phyloP scores from a whole-genome alignment of 2,797 vertebrate species.

The Micromesistius poutassou region DNA sequence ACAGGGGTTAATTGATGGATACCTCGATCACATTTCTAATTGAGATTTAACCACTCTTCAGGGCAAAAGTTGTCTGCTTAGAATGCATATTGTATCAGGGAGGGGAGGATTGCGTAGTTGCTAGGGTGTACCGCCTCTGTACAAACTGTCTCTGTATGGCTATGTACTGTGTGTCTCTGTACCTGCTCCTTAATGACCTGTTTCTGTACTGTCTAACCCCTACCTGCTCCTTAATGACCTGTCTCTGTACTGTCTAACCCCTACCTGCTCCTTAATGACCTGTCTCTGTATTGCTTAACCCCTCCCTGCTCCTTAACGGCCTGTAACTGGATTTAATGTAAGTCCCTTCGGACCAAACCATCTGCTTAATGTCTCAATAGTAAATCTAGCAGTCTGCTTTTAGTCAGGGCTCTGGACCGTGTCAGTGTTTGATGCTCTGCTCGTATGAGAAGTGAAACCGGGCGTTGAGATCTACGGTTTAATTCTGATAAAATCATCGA shows the following conservation, averaged over 20 bases:
- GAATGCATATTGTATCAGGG: neutral
- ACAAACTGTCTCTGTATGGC: too few species aligned
- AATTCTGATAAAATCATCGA: too few species aligned
- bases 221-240: neutral
- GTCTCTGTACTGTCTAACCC: too few species aligned
- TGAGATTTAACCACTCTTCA: neutral
- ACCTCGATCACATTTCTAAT: neutral
- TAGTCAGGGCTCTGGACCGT: conserved; percentile 49
- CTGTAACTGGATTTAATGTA: too few species aligned
- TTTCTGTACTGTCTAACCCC: too few species aligned
- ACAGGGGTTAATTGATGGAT: neutral
- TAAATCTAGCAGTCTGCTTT: conserved; percentile 1
- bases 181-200: too few species aligned
- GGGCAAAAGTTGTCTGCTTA: neutral
- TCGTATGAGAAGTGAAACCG: conserved; percentile 10
- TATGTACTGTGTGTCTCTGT: too few species aligned
- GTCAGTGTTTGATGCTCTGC: conserved; percentile 25
- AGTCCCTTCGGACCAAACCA: too few species aligned
- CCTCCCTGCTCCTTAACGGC: too few species aligned
- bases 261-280: too few species aligned
- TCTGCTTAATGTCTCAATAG: neutral
- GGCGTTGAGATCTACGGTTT: too few species aligned
- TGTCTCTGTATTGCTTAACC: too few species aligned
- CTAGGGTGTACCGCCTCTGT: neutral
- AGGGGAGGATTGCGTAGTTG: neutral